These are phyloP conservation scores for Geococcyx californianus DNA, from an alignment of 2,113 vertebrate genomes.

Conservation along the genomic window DNA sequence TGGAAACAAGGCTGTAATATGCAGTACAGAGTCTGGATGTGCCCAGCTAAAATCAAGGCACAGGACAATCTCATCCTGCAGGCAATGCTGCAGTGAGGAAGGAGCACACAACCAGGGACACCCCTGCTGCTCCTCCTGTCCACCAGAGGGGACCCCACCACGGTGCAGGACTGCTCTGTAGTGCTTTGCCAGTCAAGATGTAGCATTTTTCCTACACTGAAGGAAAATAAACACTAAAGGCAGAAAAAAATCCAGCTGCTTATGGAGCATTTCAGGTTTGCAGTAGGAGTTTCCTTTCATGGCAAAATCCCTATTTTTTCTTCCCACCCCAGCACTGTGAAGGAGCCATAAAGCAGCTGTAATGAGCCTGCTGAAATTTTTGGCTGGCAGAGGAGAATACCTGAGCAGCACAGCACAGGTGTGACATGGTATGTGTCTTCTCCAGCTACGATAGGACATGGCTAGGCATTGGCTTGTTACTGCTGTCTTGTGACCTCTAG, in stretches of 20 bases:
- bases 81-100: background rate
- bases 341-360: background rate
- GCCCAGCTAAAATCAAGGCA: background rate
- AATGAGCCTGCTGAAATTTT: background rate
- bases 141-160: background rate
- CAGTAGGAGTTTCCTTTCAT: background rate
- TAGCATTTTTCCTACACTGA: background rate
- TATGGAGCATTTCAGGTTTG: background rate
- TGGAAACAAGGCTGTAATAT: background rate
- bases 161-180: background rate
- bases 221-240: background rate
- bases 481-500: background rate
- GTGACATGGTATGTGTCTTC: background rate
- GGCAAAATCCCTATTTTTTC: background rate
- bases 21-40: background rate
- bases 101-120: background rate
- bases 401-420: background rate
- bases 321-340: background rate
- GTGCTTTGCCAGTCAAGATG: background rate
- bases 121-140: background rate
- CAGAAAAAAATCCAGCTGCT: background rate
- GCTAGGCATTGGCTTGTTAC: background rate
- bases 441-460: background rate
- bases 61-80: background rate
- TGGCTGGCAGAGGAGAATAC: background rate